phyloP scores from a whole-genome alignment of 1,140 invertebrate genomes.

The Acromyrmex charruanus region DNA sequence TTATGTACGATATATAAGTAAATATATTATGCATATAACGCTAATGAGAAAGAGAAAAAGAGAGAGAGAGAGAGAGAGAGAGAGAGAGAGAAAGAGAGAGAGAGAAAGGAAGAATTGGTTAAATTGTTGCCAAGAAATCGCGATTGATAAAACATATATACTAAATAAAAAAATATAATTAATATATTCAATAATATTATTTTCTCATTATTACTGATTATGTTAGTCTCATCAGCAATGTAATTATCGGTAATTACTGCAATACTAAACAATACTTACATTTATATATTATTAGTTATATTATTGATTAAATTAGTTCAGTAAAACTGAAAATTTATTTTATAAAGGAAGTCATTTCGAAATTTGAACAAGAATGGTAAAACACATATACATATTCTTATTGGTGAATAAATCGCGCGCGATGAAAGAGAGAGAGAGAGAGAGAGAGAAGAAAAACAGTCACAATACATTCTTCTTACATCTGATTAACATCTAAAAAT shows the following conservation, averaged over 20 bases:
- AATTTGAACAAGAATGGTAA: neutral
- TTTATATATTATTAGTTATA: no score
- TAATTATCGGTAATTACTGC: neutral
- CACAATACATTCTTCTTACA: slow-evolving; percentile 10
- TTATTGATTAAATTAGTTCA: neutral
- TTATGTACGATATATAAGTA: neutral
- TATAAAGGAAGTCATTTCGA: neutral
- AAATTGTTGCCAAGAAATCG: neutral
- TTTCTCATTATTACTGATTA: neutral
- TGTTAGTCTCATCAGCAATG: neutral
- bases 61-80: neutral
- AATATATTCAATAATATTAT: neutral
- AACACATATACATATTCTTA: neutral
- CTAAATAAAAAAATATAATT: neutral
- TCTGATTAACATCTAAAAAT: neutral
- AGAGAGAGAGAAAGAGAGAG: neutral
- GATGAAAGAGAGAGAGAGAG: neutral
- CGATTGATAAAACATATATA: neutral
- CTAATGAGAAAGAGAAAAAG: no score
- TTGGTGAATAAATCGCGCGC: neutral
- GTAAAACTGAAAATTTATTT: neutral
- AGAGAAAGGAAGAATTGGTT: neutral
- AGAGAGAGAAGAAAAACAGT: neutral
- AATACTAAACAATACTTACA: neutral
- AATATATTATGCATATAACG: neutral